Evolutionary conservation across 2,888 invertebrate species (phyloP).

Genomic region (Agrotis clavis): DNA sequence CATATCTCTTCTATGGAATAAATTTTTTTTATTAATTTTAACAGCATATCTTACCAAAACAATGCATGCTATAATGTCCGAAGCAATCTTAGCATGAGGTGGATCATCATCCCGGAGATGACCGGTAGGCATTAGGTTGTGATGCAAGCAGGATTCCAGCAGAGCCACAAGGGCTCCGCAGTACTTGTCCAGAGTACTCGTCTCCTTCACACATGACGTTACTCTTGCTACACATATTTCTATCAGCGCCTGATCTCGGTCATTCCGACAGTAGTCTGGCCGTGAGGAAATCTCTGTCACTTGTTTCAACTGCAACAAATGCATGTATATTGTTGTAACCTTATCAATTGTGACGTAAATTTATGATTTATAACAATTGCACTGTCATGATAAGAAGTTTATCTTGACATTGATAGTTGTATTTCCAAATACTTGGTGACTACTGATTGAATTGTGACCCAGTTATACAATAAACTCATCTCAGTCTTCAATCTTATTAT

Average conservation of each 20-base stretch:
- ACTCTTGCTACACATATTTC: slow-evolving; percentile 98
- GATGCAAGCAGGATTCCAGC: slow-evolving; percentile 96
- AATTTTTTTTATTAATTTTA: slow-evolving; percentile 4
- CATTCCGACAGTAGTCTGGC: slow-evolving; percentile 95
- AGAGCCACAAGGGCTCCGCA: slow-evolving; percentile 95
- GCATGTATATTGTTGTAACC: slow-evolving; percentile 40
- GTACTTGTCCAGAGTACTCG: slow-evolving; percentile 96
- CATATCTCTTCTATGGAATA: no score
- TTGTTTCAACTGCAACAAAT: slow-evolving; percentile 92
- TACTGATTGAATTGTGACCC: slow-evolving; percentile 9
- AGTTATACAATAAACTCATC: neutral
- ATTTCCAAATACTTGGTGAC: slow-evolving; percentile 6
- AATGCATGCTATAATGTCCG: slow-evolving; percentile 98
- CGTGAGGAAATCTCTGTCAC: slow-evolving; percentile 96
- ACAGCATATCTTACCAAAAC: slow-evolving; percentile 93
- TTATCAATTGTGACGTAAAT: slow-evolving; percentile 51
- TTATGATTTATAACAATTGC: slow-evolving; percentile 34
- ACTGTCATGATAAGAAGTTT: slow-evolving; percentile 49
- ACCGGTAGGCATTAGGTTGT: slow-evolving; percentile 95
- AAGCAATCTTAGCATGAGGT: slow-evolving; percentile 98
- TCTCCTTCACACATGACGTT: slow-evolving; percentile 97
- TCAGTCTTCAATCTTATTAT: neutral
- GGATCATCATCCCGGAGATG: slow-evolving; percentile 95
- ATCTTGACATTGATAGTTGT: slow-evolving; percentile 30
- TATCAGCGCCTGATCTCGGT: slow-evolving; percentile 98